Conservation (phyloP, 2,888 invertebrate genomes). For the Machimus rusticus region DNA sequence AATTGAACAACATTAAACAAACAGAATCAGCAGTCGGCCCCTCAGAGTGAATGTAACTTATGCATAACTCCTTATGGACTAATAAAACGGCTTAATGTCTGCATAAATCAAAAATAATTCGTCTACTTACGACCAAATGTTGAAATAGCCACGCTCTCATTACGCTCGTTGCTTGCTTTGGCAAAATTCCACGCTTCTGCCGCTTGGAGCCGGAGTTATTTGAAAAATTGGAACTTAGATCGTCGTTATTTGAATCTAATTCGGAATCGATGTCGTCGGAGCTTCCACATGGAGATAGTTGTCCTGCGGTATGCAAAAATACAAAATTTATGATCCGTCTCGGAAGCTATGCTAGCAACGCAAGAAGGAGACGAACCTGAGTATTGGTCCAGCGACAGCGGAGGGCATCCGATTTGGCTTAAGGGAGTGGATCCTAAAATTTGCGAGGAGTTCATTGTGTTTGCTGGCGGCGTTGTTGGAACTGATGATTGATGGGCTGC, state of each 20-base stretch:
- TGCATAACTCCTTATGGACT: slow-evolving; percentile 22
- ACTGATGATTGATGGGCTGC: not conserved
- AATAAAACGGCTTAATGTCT: slow-evolving; percentile 34
- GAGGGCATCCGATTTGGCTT: slow-evolving; percentile 81
- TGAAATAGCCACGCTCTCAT: slow-evolving; percentile 97
- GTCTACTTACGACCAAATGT: slow-evolving; percentile 83
- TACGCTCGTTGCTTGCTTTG: slow-evolving; percentile 94
- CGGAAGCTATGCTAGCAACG: not conserved
- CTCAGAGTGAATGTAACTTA: not conserved
- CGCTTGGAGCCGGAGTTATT: slow-evolving; percentile 65
- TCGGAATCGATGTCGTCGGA: slow-evolving; percentile 64
- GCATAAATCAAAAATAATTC: slow-evolving; percentile 38
- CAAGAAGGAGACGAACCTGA: slow-evolving; percentile 59
- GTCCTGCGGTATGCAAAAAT: slow-evolving; percentile 58
- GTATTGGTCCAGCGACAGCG: slow-evolving; percentile 62
- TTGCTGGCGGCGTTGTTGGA: slow-evolving; percentile 29
- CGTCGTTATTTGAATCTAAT: slow-evolving; percentile 68
- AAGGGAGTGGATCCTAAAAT: slow-evolving; percentile 87
- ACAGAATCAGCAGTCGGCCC: not conserved
- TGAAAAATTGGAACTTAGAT: slow-evolving; percentile 65
- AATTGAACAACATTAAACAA: slow-evolving; percentile 19
- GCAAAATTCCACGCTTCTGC: slow-evolving; percentile 89
- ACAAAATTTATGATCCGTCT: not conserved
- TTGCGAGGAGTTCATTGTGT: slow-evolving; percentile 56
- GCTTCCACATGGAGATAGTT: slow-evolving; percentile 66